phyloP scores from a whole-genome alignment of 2,888 invertebrate genomes.

The Chydorus sphaericus region DNA sequence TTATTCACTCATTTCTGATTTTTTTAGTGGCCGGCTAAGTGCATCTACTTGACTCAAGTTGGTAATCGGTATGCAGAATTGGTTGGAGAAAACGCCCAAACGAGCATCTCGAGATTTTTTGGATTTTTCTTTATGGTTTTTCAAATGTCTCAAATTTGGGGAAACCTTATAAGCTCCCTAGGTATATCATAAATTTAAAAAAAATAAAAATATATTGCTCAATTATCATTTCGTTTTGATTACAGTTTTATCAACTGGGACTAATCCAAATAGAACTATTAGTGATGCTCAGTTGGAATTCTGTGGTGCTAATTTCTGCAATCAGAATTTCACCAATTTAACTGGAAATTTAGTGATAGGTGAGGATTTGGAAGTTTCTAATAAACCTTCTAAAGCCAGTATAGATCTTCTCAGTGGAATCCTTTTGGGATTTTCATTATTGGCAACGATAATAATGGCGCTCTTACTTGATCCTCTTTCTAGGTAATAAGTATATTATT shows the following conservation, averaged over 20 bases:
- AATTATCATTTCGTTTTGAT: not conserved
- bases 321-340: not conserved
- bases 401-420: constrained; percentile 43
- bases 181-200: no score
- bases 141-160: constrained; percentile 93
- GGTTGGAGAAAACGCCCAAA: constrained; percentile 72
- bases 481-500: constrained; percentile 45
- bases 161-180: constrained; percentile 86
- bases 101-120: constrained; percentile 90
- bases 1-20: no score
- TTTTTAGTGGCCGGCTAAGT: constrained; percentile 78
- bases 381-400: constrained; percentile 36
- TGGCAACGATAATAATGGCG: constrained; percentile 73
- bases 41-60: constrained; percentile 77
- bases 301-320: constrained; percentile 44
- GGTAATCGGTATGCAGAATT: constrained; percentile 80
- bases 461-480: constrained; percentile 79
- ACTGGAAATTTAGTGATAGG: no score
- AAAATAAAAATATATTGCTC: no score
- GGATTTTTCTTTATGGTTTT: constrained; percentile 97
- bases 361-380: no score
- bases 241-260: not conserved
- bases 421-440: constrained; percentile 69
- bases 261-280: constrained; percentile 22
- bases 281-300: no score